Base-by-base conservation (phyloP, 2,113 vertebrate species). In the Rynchops niger region DNA sequence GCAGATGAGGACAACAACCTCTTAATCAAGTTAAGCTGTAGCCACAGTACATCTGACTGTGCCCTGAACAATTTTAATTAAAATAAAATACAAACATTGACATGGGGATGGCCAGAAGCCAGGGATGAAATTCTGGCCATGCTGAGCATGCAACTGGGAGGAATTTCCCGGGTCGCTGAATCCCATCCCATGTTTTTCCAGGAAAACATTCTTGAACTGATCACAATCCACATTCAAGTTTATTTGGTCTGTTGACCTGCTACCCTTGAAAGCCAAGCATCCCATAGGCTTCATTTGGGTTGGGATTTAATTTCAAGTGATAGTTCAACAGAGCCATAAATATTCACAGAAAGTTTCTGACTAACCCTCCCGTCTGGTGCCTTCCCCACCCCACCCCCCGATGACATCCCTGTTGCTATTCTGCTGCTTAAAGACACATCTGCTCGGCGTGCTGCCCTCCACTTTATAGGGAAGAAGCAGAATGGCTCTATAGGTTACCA, bases 21-120 rank as follows among this genome's bases (percentile, higher is more conserved):
- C 85, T 92, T 85, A 90, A 92, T 90, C 56, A 79, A 79, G 20
- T 72, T 93, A 85, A 90, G 47, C 78, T 94, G 82, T 84, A 88
- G 50, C 42, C 34, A 69, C 86, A 96, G 62, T 45, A 92, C 42
- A 86, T 95, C 62, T 90, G 63, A 88, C 45, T 92, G 53, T 32
- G 17, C 53, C 18, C 22, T 53, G 53, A 90, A 73, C 19, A 86
- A 62, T 77, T 78, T 65, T 88, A 92, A 93, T 93, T 90, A 11
- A 76, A 69, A 82, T 40, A 32, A 82, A 65, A 36, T 9, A 40
- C 5, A 86, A 85, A 94, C 0, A 1, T 65, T 95, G 53, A 94
- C 77, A 38, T n/a, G 29, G 12, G 3, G 45, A 66, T 91, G 80
- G 55, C 59, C 8, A 34, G 20, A 12, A 88, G 63, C 91, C 93